These are phyloP conservation scores for Pinna nobilis DNA, from an alignment of 1,140 invertebrate genomes.

Conservation along the genomic window DNA sequence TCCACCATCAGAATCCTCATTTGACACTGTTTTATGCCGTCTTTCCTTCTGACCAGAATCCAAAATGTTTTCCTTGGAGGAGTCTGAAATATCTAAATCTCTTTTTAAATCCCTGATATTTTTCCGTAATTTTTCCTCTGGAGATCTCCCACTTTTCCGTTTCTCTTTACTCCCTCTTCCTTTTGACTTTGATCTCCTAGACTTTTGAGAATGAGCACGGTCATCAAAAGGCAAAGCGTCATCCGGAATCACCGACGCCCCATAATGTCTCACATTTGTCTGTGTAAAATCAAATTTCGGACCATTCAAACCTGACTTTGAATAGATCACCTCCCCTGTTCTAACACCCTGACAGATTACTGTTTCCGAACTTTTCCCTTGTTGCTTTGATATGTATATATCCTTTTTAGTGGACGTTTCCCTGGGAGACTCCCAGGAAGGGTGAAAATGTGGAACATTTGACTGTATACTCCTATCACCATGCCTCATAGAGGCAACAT, in stretches of 20 bases:
- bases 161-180: conserved; percentile 12
- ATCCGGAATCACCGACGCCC: too few relatives aligned
- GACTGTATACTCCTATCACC: conserved; percentile 16
- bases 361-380: not conserved
- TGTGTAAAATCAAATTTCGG: not conserved
- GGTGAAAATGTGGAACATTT: conserved; percentile 30
- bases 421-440: not conserved
- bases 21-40: not conserved
- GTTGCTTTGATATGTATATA: not conserved
- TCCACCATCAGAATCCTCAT: not conserved
- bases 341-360: conserved; percentile 11
- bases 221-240: conserved; percentile 20
- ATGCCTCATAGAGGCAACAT: not conserved
- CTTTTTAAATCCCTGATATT: conserved; percentile 23
- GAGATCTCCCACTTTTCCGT: conserved; percentile 14
- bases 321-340: conserved; percentile 4
- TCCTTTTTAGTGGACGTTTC: not conserved
- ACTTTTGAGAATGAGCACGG: not conserved
- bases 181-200: not conserved
- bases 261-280: too few relatives aligned
- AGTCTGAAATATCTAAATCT: conserved; percentile 39
- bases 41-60: not conserved
- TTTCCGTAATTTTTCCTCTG: conserved; percentile 21
- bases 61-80: conserved; percentile 41
- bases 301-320: not conserved